Evolutionary conservation across 2,888 invertebrate species (phyloP).

Genomic region (Sisyra terminalis): DNA sequence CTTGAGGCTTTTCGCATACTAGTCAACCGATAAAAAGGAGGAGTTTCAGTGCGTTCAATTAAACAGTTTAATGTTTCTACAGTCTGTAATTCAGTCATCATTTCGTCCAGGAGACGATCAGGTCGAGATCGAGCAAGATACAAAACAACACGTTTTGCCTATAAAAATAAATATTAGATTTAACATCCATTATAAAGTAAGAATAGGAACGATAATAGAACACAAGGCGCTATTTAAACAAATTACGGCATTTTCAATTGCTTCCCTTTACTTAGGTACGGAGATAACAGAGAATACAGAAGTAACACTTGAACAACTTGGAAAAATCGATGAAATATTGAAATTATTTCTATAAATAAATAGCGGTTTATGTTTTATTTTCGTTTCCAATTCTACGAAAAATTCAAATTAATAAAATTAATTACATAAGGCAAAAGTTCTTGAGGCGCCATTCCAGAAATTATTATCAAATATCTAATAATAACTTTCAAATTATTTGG

Average conservation of each 20-base stretch:
- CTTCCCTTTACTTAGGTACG: not conserved
- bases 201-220: no score
- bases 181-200: not conserved
- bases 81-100: slow-evolving; percentile 94
- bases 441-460: slow-evolving; percentile 93
- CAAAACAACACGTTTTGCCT: slow-evolving; percentile 91
- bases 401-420: slow-evolving; percentile 14
- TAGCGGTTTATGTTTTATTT: not conserved
- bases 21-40: slow-evolving; percentile 91
- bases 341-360: not conserved
- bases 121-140: slow-evolving; percentile 86
- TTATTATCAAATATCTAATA: slow-evolving; percentile 86
- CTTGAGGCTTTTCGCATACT: slow-evolving; percentile 83
- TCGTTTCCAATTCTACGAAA: no score
- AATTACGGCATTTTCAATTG: slow-evolving; percentile 2
- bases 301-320: not conserved
- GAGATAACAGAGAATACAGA: not conserved
- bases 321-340: not conserved
- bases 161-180: slow-evolving; percentile 9
- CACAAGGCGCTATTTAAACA: not conserved
- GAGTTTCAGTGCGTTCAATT: slow-evolving; percentile 93
- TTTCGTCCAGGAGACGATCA: slow-evolving; percentile 84
- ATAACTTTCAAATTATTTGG: slow-evolving; percentile 95
- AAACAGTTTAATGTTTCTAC: slow-evolving; percentile 92
- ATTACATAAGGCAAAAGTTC: slow-evolving; percentile 84